These are phyloP conservation scores for Gymnocypris eckloni DNA, from an alignment of 2,797 vertebrate genomes.

Conservation along the genomic window DNA sequence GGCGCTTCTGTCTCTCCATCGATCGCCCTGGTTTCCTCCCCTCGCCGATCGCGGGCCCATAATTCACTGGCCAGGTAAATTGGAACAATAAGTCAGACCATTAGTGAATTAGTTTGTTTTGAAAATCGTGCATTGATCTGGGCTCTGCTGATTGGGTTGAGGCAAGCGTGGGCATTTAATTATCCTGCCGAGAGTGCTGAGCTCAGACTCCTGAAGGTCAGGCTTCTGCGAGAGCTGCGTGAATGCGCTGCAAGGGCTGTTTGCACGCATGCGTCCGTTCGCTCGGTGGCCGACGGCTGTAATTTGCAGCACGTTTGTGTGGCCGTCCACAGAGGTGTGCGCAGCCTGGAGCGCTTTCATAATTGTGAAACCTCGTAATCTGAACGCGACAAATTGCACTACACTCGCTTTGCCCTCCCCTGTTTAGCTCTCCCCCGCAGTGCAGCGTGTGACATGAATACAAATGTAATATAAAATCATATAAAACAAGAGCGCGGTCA, in stretches of 20 bases:
- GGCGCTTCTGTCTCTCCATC: slow-evolving; percentile 53
- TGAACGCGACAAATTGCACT: slow-evolving; percentile 54
- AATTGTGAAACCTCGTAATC: slow-evolving; percentile 60
- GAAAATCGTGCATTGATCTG: slow-evolving; percentile 81
- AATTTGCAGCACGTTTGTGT: slow-evolving; percentile 75
- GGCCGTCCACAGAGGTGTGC: slow-evolving; percentile 67
- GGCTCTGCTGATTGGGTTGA: slow-evolving; percentile 76
- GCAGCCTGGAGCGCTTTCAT: slow-evolving; percentile 64
- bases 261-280: slow-evolving; percentile 54
- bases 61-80: slow-evolving; percentile 80
- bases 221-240: slow-evolving; percentile 64
- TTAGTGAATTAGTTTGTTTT: slow-evolving; percentile 86
- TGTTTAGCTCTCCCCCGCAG: slow-evolving; percentile 46
- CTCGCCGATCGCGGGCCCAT: slow-evolving; percentile 70
- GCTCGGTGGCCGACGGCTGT: slow-evolving; percentile 63
- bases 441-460: slow-evolving; percentile 7
- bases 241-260: slow-evolving; percentile 48
- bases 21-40: slow-evolving; percentile 58
- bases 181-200: slow-evolving; percentile 78
- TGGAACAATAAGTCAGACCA: slow-evolving; percentile 82
- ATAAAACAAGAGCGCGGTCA: background rate
- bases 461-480: background rate
- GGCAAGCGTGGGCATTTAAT: slow-evolving; percentile 80
- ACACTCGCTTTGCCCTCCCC: slow-evolving; percentile 30
- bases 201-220: slow-evolving; percentile 83